Evolutionary conservation across 2,888 invertebrate species (phyloP).

Genomic region (Drosophila bunnanda): DNA sequence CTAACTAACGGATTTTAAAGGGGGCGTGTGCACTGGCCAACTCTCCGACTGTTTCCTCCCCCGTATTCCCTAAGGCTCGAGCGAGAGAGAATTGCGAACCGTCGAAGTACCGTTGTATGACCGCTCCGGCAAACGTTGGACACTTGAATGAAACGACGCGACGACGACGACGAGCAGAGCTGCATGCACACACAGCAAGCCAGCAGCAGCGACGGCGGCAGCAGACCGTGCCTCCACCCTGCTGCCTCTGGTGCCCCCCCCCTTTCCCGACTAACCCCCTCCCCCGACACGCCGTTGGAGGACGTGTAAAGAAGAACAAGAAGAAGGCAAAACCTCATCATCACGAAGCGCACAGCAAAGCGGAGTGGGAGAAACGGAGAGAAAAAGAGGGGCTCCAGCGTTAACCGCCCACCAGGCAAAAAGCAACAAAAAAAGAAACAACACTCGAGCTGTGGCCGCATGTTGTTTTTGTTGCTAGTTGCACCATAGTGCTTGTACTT

Average conservation of each 20-base stretch:
- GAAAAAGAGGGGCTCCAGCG: slow-evolving; percentile 50
- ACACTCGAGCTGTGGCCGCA: slow-evolving; percentile 21
- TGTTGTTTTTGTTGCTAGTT: slow-evolving; percentile 37
- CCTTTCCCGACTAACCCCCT: slow-evolving; percentile 53
- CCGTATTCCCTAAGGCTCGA: slow-evolving; percentile 39
- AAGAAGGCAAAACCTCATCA: slow-evolving; percentile 67
- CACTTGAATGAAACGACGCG: slow-evolving; percentile 83
- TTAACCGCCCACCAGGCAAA: slow-evolving; percentile 60
- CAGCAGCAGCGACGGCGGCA: slow-evolving; percentile 53
- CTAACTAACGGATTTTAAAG: slow-evolving; percentile 55
- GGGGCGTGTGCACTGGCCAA: slow-evolving; percentile 22
- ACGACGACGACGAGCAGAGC: slow-evolving; percentile 58
- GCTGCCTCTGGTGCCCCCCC: too few relatives aligned
- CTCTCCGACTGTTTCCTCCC: slow-evolving; percentile 17
- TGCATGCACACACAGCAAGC: slow-evolving; percentile 70
- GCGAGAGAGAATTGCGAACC: slow-evolving; percentile 46
- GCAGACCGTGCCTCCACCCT: slow-evolving; percentile 39
- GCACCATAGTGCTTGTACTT: slow-evolving; percentile 22
- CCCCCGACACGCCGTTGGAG: slow-evolving; percentile 68
- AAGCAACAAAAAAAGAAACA: slow-evolving; percentile 19
- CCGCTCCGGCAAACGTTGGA: slow-evolving; percentile 84
- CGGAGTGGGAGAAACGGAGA: slow-evolving; percentile 15
- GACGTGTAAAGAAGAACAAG: slow-evolving; percentile 78
- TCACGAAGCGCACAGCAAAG: slow-evolving; percentile 37
- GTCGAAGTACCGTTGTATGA: slow-evolving; percentile 73